Percentiles rank a stretch among this genome's conserved stretches.
These are phyloP conservation scores for Drosophila varians DNA, from an alignment of 1,140 invertebrate species.

Conservation along the genomic window DNA sequence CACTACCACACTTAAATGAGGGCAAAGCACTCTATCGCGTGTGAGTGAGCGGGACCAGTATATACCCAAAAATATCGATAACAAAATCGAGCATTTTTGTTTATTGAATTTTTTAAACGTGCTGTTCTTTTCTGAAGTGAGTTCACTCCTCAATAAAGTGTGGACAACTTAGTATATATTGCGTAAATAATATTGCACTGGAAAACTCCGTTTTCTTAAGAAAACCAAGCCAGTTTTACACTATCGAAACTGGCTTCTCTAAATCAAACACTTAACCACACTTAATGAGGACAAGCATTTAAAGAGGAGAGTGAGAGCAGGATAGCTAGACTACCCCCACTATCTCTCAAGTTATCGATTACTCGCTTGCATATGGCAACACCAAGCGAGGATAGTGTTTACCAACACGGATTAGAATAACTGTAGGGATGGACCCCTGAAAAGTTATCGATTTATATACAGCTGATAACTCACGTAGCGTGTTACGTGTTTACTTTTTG, in stretches of 20 bases:
- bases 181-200: background rate
- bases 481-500: slow-evolving; percentile 27
- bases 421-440: background rate
- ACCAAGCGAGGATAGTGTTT: background rate
- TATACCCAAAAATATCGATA: background rate
- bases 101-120: background rate
- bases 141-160: background rate
- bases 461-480: slow-evolving; percentile 33
- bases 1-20: slow-evolving; percentile 71
- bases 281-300: background rate
- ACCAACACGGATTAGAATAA: background rate
- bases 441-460: background rate
- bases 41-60: slow-evolving; percentile 48
- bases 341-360: background rate
- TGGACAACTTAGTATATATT: background rate
- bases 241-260: background rate
- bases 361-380: background rate
- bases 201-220: background rate
- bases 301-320: background rate
- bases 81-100: background rate
- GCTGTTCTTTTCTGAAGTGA: background rate
- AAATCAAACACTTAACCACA: background rate
- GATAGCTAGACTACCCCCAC: background rate
- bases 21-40: slow-evolving; percentile 67
- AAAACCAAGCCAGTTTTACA: background rate